These are phyloP conservation scores for Drosophila sproati DNA, from an alignment of 1,140 invertebrate species.

Conservation along the genomic window DNA sequence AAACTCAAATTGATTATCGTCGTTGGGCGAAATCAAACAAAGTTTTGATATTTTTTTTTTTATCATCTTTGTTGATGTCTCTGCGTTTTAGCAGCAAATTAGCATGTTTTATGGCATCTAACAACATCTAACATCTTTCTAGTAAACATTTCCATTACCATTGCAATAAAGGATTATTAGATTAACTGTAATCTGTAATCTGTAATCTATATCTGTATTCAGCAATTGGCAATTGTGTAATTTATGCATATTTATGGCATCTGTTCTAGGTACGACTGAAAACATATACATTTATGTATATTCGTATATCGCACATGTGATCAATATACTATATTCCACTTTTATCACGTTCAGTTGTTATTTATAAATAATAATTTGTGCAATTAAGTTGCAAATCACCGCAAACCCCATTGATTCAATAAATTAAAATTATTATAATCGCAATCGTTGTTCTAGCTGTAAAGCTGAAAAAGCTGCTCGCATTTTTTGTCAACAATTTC, in stretches of 20 bases:
- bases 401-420: slow-evolving; percentile 67
- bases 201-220: not conserved
- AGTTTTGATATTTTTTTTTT: not conserved
- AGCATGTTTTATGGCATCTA: slow-evolving; percentile 6
- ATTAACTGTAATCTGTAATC: slow-evolving; percentile 5
- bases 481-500: slow-evolving; percentile 60
- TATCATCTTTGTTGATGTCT: not conserved
- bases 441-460: slow-evolving; percentile 6
- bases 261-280: not conserved
- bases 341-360: slow-evolving; percentile 32
- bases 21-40: slow-evolving; percentile 9
- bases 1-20: slow-evolving; percentile 1
- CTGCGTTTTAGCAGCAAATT: not conserved
- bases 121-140: not conserved
- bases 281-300: not conserved
- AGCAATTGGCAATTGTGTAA: slow-evolving; percentile 12
- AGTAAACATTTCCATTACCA: slow-evolving; percentile 1
- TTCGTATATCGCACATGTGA: slow-evolving; percentile 1
- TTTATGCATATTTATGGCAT: slow-evolving; percentile 10
- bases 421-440: slow-evolving; percentile 57
- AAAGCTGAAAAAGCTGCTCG: slow-evolving; percentile 32
- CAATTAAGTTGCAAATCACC: slow-evolving; percentile 74
- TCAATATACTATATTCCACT: slow-evolving; percentile 5
- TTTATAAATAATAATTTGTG: slow-evolving; percentile 68
- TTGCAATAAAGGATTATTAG: not conserved